Percentiles rank a stretch among this genome's conserved stretches.
These are phyloP conservation scores for Epistrophe eligans DNA, from an alignment of 2,888 invertebrate species.

Conservation along the genomic window DNA sequence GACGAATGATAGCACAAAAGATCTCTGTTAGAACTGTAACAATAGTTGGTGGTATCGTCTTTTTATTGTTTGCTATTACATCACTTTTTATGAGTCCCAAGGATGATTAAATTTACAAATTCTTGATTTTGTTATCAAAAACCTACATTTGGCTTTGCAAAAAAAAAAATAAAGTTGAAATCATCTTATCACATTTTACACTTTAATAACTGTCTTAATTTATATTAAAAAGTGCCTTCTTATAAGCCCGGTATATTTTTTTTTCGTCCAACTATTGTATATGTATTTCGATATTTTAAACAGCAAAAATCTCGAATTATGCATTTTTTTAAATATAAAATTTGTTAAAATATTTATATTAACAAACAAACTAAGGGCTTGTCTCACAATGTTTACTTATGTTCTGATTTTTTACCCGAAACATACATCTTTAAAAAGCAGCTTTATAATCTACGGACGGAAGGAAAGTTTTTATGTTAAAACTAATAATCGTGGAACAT, in stretches of 20 bases:
- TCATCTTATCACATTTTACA: not conserved
- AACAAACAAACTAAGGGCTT: not conserved
- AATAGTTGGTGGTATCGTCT: constrained; percentile 97
- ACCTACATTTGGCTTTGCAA: constrained; percentile 41
- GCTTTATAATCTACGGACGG: too few species aligned
- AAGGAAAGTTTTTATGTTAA: too few species aligned
- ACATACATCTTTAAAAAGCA: not conserved
- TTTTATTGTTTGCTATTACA: constrained; percentile 96
- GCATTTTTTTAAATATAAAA: not conserved
- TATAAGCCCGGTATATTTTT: not conserved
- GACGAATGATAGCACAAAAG: constrained; percentile 97
- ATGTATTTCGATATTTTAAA: not conserved
- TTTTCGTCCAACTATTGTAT: not conserved
- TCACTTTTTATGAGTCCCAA: constrained; percentile 94
- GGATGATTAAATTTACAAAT: constrained; percentile 79
- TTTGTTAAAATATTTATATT: not conserved
- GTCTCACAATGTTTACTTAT: not conserved
- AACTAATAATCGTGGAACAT: too few species aligned
- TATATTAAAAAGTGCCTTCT: constrained; percentile 11
- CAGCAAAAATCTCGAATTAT: not conserved
- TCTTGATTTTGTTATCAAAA: not conserved
- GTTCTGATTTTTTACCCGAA: not conserved
- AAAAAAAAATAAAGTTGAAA: constrained; percentile 14
- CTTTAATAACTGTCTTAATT: constrained; percentile 1
- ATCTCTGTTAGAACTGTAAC: constrained; percentile 99